Evolutionary conservation across 37 sponge, comb jelly and placozoan genomes (phyloP), one percentile per base, ranked within the genome.

Genomic region (Chondrilla cf. caribensis): DNA sequence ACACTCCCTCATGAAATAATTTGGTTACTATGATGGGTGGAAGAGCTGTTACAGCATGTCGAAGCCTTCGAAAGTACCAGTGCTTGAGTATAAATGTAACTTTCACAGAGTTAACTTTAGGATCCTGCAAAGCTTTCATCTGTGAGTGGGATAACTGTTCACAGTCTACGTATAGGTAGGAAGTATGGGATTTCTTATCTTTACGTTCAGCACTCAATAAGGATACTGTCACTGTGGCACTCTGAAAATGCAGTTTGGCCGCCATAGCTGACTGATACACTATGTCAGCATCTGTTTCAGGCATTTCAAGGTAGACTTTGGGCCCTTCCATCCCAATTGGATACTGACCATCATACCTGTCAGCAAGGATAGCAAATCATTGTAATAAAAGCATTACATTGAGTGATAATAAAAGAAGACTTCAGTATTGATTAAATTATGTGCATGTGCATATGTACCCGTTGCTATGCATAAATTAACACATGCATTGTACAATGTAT

Each of bases 61-160:
- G 84, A 33, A 92, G 81, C 41, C 54, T 41, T 37, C 86, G 58
- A 77, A 92, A 92, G 58, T 82, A 92, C 14, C 37, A 59, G 68
- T 86, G 83, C 60, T 92, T 92, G 15, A 92, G 75, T 32, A 75
- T 64, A 86, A 86, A 92, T 58, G 79, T 57, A 0, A 81, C 84
- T 26, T 26, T 57, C 1, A 80, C 62, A 54, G 32, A 26, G 51
- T 14, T 14, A 33, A 17, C 33, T 33, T 67, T 67, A 1, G 35
- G 29, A 9, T 26, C 25, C 60, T 28, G 60, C 17, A 67, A n/a
- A 26, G 68, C 29, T 17, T 17, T 28, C 1, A 31, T 28, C 33
- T 3, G 32, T 31, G 2, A 18, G 22, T n/a, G 25, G 25, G 60
- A 3, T 3, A n/a, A n/a, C n/a, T n/a, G n/a, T 3, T 59, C 7